Base-by-base conservation (phyloP, 2,797 vertebrate species). In the Anisognathus igniventris region DNA sequence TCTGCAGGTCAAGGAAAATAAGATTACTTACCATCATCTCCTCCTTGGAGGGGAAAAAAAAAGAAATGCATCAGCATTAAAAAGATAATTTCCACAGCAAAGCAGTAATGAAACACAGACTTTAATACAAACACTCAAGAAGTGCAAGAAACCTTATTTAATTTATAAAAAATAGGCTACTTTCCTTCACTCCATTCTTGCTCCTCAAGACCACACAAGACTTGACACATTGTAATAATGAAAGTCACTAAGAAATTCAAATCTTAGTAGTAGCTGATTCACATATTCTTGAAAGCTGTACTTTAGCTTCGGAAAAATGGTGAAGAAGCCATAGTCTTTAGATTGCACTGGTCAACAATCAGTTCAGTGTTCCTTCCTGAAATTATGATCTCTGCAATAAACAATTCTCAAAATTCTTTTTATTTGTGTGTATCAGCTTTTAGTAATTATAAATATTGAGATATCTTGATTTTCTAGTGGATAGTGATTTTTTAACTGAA, bases 11-110 rank as follows among this genome's bases (percentile, higher is more conserved):
- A 88, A 87, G 67, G 14, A 94, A 95, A 92, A 21, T 61, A 93
- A 77, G 30, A 45, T 57, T n/a, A 98, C 99, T 99, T 97, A 99
- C 99, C 99, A 79, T 99, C 98, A 88, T 99, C 99, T 65, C 99
- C 98, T 90, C 99, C 99, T 99, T 94, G 21, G 79, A 3, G 7
- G 17, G 19, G 0, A 0, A 1, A 75, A n/a, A n/a, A 74, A 57
- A 40, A 86, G 10, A 50, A 67, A 42, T 81, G 15, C 62, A n/a
- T 79, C 64, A 93, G 68, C 10, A 92, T 77, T 62, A 81, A 92
- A 91, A 84, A 91, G 9, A 84, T 56, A 14, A 71, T 33, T 83
- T 66, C 25, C 39, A 93, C 61, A 83, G 44, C 20, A 85, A 57
- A 66, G 3, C 5, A 79, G 16, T 74, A 84, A 92, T 40, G 33